Base-by-base conservation (phyloP, 2,113 vertebrate genomes). In the Chaetodon auriga region DNA sequence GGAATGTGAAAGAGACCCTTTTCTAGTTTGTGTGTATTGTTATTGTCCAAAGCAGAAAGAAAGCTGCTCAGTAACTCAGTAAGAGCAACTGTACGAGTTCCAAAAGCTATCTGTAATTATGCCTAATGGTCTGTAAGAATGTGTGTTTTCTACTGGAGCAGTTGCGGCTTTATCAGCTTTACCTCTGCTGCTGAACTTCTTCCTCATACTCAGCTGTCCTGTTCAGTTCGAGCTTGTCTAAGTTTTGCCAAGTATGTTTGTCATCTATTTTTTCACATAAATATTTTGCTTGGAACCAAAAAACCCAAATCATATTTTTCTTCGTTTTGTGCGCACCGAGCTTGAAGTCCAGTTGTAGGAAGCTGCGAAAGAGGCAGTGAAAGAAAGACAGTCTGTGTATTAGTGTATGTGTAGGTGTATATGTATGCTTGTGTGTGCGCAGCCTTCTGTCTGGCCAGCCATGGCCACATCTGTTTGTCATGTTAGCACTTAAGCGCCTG, bases 401-500 rank as follows among this genome's bases (percentile, higher is more conserved):
- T 7, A 68, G 45, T 72, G 46, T 75, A 9, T 71, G 45, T 72
- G 46, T 75, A 19, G 25, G 21, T 78, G 35, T 68, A 54, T 76
- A 71, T 70, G 62, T 21, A 46, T 14, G 5, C 36, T 45, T 63
- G 53, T 38, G 62, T 38, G 48, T 64, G 78, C 53, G 66, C 69
- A 75, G 71, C 62, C 72, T 62, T n/a, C n/a, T 71, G 86, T 90
- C 88, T 91, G 87, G 86, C 83, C 81, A 81, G 87, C 91, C 86
- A 72, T 69, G 87, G 91, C 89, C 92, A 94, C 93, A 94, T 95
- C 92, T 95, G 94, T 95, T 94, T 93, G 93, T 94, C 93, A 92
- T 95, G 93, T 95, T 95, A 92, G 93, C 95, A 94, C 93, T 92
- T 95, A 93, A 94, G 92, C 86, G 89, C 82, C 83, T 93, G 90